Evolutionary conservation across 2,888 invertebrate genomes (phyloP).

Genomic region (Hirtodrosophila cameraria): DNA sequence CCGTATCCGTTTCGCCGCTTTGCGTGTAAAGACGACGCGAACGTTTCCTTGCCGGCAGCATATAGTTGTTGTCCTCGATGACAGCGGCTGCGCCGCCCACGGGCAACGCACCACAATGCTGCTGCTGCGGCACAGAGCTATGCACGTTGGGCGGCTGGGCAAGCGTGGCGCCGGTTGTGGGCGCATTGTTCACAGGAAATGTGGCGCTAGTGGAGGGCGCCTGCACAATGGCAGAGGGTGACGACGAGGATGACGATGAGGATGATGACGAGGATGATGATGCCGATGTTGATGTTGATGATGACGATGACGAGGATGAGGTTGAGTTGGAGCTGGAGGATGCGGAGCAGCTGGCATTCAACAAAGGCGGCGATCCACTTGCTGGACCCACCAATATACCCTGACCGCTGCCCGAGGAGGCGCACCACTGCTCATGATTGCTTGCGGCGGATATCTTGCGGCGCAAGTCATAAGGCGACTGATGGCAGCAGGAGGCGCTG

Average conservation of each 20-base stretch:
- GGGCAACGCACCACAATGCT: conserved; percentile 81
- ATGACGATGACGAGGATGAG: conserved; percentile 56
- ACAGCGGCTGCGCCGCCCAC: conserved; percentile 79
- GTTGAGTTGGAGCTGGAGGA: conserved; percentile 59
- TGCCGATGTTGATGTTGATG: conserved; percentile 66
- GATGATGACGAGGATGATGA: conserved; percentile 56
- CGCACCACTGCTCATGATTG: conserved; percentile 82
- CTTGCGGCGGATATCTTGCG: conserved; percentile 87
- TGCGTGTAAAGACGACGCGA: conserved; percentile 86
- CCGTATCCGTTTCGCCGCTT: conserved; percentile 68
- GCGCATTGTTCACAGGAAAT: conserved; percentile 80
- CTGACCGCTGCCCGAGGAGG: too few relatives aligned
- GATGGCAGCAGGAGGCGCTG: conserved; percentile 86
- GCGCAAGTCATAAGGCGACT: conserved; percentile 95
- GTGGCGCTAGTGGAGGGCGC: conserved; percentile 82
- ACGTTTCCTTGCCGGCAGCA: conserved; percentile 93
- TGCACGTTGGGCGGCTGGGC: conserved; percentile 82
- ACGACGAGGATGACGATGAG: conserved; percentile 62
- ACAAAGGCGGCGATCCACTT: conserved; percentile 68
- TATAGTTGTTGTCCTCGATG: conserved; percentile 85
- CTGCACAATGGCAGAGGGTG: conserved; percentile 75
- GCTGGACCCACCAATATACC: conserved; percentile 68
- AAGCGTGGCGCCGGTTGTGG: conserved; percentile 80
- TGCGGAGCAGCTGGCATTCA: conserved; percentile 65
- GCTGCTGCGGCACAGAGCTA: conserved; percentile 81